Evolutionary conservation across 1,140 invertebrate genomes (phyloP).

Genomic region (Holotrichia oblita): DNA sequence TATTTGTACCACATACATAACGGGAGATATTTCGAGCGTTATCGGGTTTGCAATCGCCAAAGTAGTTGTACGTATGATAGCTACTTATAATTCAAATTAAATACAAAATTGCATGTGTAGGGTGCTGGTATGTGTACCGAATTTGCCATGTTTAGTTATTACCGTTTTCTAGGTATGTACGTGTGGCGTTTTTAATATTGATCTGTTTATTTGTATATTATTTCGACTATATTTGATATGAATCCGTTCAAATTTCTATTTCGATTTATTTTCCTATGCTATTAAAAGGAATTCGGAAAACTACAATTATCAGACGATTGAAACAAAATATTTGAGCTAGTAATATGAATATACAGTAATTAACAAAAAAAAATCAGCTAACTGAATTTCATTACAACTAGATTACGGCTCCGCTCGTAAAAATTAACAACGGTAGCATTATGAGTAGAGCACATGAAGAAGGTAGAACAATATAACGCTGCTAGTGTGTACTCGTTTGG

Average conservation of each 20-base stretch:
- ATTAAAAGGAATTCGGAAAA: not conserved
- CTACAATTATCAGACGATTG: not conserved
- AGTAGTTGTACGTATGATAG: too few species aligned
- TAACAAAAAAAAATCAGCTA: conserved; percentile 15
- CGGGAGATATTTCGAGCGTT: too few species aligned
- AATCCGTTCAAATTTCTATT: not conserved
- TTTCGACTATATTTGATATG: too few species aligned
- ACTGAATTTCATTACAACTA: not conserved
- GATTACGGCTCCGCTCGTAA: not conserved
- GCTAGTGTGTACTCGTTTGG: not conserved
- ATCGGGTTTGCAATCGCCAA: too few species aligned
- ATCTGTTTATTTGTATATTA: too few species aligned
- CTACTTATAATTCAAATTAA: too few species aligned
- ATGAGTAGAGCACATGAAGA: conserved; percentile 24
- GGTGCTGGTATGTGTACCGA: too few species aligned
- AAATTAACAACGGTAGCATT: conserved; percentile 20
- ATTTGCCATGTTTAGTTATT: too few species aligned
- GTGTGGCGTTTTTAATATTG: too few species aligned
- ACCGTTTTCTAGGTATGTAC: too few species aligned
- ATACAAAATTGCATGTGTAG: too few species aligned
- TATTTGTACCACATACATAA: too few species aligned
- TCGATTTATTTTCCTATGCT: not conserved
- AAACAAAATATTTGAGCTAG: not conserved
- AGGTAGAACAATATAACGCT: not conserved
- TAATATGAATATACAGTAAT: not conserved